These are phyloP conservation scores for Erebia ligea DNA, from an alignment of 2,888 invertebrate species.

Conservation along the genomic window DNA sequence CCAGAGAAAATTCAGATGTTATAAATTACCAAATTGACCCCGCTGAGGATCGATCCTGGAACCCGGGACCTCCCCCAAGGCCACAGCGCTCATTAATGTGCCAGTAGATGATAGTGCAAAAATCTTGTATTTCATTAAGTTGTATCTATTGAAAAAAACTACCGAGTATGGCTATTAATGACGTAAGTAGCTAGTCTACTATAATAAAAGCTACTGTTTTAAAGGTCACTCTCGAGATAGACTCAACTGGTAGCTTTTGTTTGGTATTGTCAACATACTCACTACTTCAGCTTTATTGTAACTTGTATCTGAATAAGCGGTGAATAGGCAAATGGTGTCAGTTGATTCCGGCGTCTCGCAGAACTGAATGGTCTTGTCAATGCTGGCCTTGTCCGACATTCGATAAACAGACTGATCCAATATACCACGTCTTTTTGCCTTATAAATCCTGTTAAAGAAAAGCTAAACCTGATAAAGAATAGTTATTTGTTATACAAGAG, in stretches of 20 bases:
- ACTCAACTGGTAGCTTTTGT: slow-evolving; percentile 24
- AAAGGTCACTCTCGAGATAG: slow-evolving; percentile 10
- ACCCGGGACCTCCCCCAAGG: too few species aligned
- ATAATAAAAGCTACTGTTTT: background rate
- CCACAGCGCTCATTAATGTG: too few species aligned
- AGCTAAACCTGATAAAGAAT: too few species aligned
- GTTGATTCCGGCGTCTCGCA: slow-evolving; percentile 58
- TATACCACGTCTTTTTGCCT: slow-evolving; percentile 51
- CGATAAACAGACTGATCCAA: slow-evolving; percentile 39
- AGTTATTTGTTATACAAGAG: too few species aligned
- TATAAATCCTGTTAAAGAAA: slow-evolving; percentile 25
- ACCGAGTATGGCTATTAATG: background rate
- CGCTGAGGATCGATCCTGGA: too few species aligned
- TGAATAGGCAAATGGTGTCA: slow-evolving; percentile 50
- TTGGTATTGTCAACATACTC: slow-evolving; percentile 25
- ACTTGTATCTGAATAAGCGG: slow-evolving; percentile 28
- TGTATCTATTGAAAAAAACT: background rate
- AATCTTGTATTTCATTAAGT: background rate
- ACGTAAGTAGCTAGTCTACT: background rate
- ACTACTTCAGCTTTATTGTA: slow-evolving; percentile 29
- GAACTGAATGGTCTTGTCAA: slow-evolving; percentile 47
- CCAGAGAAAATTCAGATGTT: too few species aligned
- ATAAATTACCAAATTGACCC: too few species aligned
- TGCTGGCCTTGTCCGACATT: slow-evolving; percentile 65
- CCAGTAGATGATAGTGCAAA: too few species aligned